Percentiles rank a stretch among this genome's conserved stretches.
Evolutionary conservation across 2,113 vertebrate genomes (phyloP).

Genomic region (Ursus arctos): DNA sequence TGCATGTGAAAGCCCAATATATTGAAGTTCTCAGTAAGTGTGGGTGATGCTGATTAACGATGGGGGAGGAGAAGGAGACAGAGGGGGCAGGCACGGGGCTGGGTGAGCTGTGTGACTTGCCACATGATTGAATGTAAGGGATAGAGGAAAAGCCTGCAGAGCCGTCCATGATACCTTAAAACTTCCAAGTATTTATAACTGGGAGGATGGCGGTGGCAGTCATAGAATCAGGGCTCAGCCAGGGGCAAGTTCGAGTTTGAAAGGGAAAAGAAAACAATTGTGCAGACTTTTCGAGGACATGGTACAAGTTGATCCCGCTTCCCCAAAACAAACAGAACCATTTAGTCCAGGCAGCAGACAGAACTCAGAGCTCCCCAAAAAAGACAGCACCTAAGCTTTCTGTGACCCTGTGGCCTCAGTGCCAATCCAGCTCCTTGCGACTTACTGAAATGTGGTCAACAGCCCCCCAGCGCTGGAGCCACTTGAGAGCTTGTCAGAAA

Average conservation of each 20-base stretch:
- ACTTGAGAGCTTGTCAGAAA: background rate
- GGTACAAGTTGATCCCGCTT: background rate
- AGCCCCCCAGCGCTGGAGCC: background rate
- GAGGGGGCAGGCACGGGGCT: background rate
- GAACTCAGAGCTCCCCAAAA: background rate
- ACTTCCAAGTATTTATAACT: background rate
- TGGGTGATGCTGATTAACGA: background rate
- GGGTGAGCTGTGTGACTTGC: background rate
- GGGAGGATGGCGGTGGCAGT: background rate
- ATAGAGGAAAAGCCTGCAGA: background rate
- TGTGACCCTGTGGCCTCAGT: too few relatives aligned
- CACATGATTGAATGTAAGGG: background rate
- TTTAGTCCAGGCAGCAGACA: background rate
- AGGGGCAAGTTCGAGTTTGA: background rate
- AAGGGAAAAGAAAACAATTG: conserved; percentile 11
- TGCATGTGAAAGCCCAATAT: background rate
- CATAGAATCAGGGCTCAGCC: background rate
- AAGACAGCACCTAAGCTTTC: background rate
- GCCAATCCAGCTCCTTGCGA: background rate
- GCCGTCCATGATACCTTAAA: background rate
- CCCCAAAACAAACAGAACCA: background rate
- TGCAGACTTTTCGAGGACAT: background rate
- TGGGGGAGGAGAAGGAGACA: background rate
- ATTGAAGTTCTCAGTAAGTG: background rate
- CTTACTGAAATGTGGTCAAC: background rate